Base-by-base conservation (phyloP, 1,140 invertebrate species). In the Lordiphosa stackelbergi region DNA sequence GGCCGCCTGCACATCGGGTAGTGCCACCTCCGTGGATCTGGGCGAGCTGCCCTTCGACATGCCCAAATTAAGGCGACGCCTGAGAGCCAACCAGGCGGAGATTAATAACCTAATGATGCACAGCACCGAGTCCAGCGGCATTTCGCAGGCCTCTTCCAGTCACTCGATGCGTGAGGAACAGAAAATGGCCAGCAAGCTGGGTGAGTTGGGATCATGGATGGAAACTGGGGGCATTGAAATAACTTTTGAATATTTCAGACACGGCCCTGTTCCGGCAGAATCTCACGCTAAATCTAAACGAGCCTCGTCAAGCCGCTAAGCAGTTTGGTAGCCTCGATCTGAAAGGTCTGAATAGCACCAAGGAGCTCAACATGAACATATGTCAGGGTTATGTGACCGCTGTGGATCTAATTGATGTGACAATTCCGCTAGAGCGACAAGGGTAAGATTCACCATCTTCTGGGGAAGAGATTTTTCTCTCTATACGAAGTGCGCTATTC, bases 31-130 rank as follows among this genome's bases (percentile, higher is more conserved):
- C 5, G 92, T 94, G 8, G 94, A 95, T 77, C 88, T 95, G 2
- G 90, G 92, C 42, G 92, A 95, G 73, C 89, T 96, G 59, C 95
- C 95, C 11, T 96, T 96, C 79, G 95, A 96, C 85, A 96, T 96
- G 94, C 95, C 95, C 9, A 96, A 96, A 88, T 88, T 96, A 37
- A 89, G 94, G 47, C 90, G 95, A 28, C 90, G 94, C 62, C 88
- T 87, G 22, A 52, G 85, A 9, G 74, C 85, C 52, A 87, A 86
- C 45, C 87, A 88, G 56, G 66, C 73, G 11, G 79, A 87, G 58
- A 85, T 83, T 51, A 85, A 73, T 31, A 85, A 84, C 42, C 79
- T 85, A 9, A 59, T 85, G 58, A 88, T 89, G 58, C 89, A 90
- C 61, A 91, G 89, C 69, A 91, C 89, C 31, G 91, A 92, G 68